Base-by-base conservation (phyloP, 2,797 vertebrate genomes). In the Halcyon smyrnensis region DNA sequence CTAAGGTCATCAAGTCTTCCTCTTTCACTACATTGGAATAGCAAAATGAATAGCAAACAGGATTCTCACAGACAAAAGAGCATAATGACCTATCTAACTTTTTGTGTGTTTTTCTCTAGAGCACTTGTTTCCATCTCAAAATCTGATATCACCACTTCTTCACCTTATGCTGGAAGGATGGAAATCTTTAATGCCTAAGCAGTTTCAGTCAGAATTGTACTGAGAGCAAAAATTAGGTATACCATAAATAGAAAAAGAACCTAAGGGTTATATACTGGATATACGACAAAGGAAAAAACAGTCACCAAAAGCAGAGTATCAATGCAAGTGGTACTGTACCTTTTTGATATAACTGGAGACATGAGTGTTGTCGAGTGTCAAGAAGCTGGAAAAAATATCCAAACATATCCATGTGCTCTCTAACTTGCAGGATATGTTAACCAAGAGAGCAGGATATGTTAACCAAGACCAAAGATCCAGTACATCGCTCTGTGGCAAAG, bases 251-350 rank as follows among this genome's bases (percentile, higher is more conserved):
- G 39, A 48, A 65, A 80, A 11, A 80, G 21, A 75, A 71, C 17
- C n/a, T 9, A 48, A 69, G 1, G 1, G 6, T 15, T 20, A 46
- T 24, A 37, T 18, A 54, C 5, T 9, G 5, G 15, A 43, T 34
- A 41, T 6, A 23, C 8, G 51, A n/a, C 53, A 75, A 64, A 3
- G 21, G 3, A 32, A 84, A 87, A 64, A 19, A 1, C 51, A 74
- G 32, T n/a, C 45, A 53, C 15, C 36, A 65, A 77, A 90, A 73
- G 12, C 13, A 67, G 32, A 62, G 1, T 19, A 79, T 17, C 24
- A 56, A 9, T 15, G 24, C 25, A 80, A 1, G 0, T 34, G 12
- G 48, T 20, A 45, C n/a, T 54, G 7, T 11, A 70, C 5, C 8
- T 63, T 43, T 78, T 64, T 53, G 21, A 36, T 25, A 11, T 3